Evolutionary conservation across 2,113 vertebrate species (phyloP).

Genomic region (Alaudala cheleensis): DNA sequence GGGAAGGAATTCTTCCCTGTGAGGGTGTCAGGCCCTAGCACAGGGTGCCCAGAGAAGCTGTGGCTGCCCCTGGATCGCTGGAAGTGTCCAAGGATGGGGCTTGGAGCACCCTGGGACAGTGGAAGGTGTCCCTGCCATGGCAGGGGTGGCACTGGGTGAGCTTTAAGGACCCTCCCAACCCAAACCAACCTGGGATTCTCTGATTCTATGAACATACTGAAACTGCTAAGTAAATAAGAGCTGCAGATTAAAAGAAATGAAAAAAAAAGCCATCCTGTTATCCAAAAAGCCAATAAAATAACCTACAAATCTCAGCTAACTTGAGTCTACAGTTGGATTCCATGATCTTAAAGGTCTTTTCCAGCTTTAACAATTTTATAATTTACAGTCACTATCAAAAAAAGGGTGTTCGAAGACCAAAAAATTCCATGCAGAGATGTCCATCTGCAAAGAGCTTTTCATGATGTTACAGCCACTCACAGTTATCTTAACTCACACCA

Average conservation of each 20-base stretch:
- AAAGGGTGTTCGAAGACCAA: background rate
- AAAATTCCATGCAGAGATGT: background rate
- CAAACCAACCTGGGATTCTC: background rate
- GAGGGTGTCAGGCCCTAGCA: background rate
- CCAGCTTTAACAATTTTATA: background rate
- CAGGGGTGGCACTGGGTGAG: rapidly evolving
- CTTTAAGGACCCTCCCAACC: background rate
- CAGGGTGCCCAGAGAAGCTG: background rate
- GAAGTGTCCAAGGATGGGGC: rapidly evolving
- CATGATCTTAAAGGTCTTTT: background rate
- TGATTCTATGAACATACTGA: background rate
- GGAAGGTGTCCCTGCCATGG: background rate
- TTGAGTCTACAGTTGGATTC: background rate
- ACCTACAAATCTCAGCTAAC: background rate
- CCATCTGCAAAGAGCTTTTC: background rate
- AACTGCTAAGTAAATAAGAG: background rate
- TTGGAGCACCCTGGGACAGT: rapidly evolving
- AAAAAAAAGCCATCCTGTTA: background rate
- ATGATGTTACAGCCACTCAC: background rate
- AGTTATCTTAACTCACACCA: background rate
- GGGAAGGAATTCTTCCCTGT: rapidly evolving
- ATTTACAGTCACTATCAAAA: background rate
- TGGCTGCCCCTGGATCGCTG: background rate
- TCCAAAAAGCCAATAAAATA: background rate
- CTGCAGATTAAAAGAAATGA: background rate